Conservation (phyloP, 2,888 invertebrate species). For the Sinodicranocentrus sp. region DNA sequence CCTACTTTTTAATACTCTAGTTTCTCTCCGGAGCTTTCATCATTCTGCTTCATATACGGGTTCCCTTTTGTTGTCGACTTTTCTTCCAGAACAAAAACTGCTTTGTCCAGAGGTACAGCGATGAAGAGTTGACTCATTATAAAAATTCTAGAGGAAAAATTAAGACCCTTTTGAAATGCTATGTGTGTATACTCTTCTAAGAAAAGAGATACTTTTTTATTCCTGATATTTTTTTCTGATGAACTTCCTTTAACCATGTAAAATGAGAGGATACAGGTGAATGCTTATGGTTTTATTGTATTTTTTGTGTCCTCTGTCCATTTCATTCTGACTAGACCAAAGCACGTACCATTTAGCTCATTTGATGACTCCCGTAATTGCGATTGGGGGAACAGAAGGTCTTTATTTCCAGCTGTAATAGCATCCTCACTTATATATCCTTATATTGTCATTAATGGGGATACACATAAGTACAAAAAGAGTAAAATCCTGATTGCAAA, state of each 20-base stretch:
- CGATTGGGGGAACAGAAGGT: background rate
- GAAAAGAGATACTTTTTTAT: no score
- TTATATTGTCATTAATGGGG: background rate
- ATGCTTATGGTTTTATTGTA: no score
- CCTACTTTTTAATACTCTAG: no score
- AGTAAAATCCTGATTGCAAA: background rate
- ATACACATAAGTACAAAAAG: background rate
- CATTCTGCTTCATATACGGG: background rate
- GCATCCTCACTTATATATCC: background rate
- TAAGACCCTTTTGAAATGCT: no score
- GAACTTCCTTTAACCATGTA: no score
- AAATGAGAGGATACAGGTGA: no score
- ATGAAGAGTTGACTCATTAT: background rate
- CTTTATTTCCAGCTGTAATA: background rate
- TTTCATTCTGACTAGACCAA: background rate
- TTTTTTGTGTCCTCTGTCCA: no score
- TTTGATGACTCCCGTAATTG: slow-evolving; percentile 7
- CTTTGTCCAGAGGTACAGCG: no score
- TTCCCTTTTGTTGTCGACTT: background rate
- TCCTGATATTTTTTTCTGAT: no score
- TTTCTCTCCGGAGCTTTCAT: background rate
- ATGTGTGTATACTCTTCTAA: no score
- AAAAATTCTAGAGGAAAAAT: background rate
- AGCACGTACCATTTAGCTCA: slow-evolving; percentile 9
- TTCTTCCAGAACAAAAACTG: background rate